Evolutionary conservation across 2,113 vertebrate genomes (phyloP).

Genomic region (Bambusicola thoracicus): DNA sequence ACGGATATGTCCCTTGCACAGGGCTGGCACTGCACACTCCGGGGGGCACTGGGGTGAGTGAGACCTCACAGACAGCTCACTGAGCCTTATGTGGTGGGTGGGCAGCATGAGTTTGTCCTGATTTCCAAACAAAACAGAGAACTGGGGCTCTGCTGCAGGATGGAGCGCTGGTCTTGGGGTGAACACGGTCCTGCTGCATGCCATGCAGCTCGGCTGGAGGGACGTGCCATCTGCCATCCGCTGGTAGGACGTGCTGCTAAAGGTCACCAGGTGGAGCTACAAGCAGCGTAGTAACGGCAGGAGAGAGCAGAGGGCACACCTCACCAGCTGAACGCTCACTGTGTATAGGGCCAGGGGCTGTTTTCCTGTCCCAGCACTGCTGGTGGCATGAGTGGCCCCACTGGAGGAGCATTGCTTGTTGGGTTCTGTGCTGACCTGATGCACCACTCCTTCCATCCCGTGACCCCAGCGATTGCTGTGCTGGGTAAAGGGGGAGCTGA

Average conservation of each 20-base stretch:
- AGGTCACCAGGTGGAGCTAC: neutral
- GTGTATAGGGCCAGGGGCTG: neutral
- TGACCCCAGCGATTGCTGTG: rapidly evolving
- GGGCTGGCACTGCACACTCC: rapidly evolving
- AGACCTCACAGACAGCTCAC: neutral
- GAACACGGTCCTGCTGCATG: rapidly evolving
- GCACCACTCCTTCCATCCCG: neutral
- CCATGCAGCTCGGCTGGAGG: neutral
- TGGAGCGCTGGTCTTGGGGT: neutral
- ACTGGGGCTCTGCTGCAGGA: neutral
- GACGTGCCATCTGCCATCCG: neutral
- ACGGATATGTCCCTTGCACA: neutral
- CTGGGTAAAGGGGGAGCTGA: slow-evolving; percentile 27
- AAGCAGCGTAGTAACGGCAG: neutral
- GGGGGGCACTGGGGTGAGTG: neutral
- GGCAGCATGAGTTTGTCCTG: rapidly evolving
- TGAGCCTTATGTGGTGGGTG: rapidly evolving
- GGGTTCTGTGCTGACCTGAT: neutral
- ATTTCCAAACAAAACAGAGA: neutral
- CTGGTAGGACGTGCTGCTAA: neutral
- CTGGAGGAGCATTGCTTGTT: neutral
- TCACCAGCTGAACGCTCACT: rapidly evolving
- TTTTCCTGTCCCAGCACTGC: neutral
- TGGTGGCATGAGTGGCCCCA: rapidly evolving
- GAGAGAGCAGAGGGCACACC: neutral